phyloP scores from a whole-genome alignment of 2,113 vertebrate genomes.

The Daphoenositta chrysoptera region DNA sequence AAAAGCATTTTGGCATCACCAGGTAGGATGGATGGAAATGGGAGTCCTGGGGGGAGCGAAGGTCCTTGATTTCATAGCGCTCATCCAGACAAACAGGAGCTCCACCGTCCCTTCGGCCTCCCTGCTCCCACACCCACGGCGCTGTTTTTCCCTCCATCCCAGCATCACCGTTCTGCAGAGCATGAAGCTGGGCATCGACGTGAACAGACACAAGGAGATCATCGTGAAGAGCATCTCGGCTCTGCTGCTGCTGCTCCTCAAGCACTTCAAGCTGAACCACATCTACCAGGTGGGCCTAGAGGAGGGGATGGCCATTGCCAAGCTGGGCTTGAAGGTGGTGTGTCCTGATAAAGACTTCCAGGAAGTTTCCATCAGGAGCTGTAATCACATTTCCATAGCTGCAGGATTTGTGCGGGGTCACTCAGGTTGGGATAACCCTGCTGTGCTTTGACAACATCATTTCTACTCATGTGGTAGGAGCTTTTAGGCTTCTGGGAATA shows the following conservation, averaged over 20 bases:
- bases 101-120: background rate
- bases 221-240: slow-evolving; percentile 94
- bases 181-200: slow-evolving; percentile 96
- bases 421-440: background rate
- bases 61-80: background rate
- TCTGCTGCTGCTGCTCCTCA: slow-evolving; percentile 89
- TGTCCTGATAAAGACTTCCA: background rate
- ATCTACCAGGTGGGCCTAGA: slow-evolving; percentile 85
- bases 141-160: background rate
- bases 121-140: background rate
- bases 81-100: background rate
- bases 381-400: accelerated
- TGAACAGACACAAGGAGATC: slow-evolving; percentile 97
- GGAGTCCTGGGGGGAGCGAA: accelerated
- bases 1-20: background rate
- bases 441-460: background rate
- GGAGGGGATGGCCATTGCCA: accelerated
- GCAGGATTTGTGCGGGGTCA: background rate
- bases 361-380: background rate
- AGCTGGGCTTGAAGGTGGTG: background rate
- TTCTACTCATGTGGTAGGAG: background rate
- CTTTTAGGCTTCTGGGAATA: background rate
- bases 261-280: slow-evolving; percentile 95
- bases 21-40: background rate
- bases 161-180: slow-evolving; percentile 96